Percentiles rank a stretch among this genome's conserved stretches.
phyloP scores from a whole-genome alignment of 2,888 invertebrate species.

The Lepeophtheirus nordmannii region DNA sequence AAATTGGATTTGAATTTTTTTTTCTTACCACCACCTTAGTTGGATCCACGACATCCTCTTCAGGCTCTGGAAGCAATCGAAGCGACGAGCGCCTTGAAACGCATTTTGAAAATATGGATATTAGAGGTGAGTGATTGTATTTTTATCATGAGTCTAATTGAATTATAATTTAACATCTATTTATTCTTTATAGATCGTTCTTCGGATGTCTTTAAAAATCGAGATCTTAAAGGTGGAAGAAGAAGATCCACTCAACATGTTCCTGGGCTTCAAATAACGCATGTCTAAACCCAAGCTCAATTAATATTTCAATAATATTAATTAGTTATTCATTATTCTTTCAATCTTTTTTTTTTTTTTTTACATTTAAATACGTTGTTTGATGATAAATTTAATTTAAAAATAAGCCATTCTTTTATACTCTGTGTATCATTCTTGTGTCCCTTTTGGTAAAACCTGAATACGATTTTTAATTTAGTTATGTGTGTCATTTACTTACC shows the following conservation, averaged over 20 bases:
- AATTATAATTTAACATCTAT: neutral
- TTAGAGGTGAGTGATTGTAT: neutral
- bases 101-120: neutral
- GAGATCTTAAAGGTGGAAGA: neutral
- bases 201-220: neutral
- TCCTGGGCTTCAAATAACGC: conserved; percentile 10
- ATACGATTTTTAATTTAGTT: too few relatives aligned
- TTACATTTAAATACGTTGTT: too few relatives aligned
- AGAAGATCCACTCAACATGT: neutral
- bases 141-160: neutral
- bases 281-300: conserved; percentile 2
- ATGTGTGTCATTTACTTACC: too few relatives aligned
- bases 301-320: neutral
- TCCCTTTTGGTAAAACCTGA: too few relatives aligned
- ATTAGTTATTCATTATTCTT: too few relatives aligned
- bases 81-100: neutral
- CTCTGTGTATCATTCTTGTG: too few relatives aligned
- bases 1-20: too few relatives aligned
- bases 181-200: neutral
- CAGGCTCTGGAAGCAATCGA: neutral
- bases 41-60: neutral
- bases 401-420: too few relatives aligned
- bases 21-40: neutral
- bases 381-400: too few relatives aligned
- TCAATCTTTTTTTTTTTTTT: too few relatives aligned